Percentiles rank a stretch among this genome's conserved stretches.
Conservation (phyloP, 30 jellyfish, hydroid and myxozoan species). For the Hydractinia echinata region DNA sequence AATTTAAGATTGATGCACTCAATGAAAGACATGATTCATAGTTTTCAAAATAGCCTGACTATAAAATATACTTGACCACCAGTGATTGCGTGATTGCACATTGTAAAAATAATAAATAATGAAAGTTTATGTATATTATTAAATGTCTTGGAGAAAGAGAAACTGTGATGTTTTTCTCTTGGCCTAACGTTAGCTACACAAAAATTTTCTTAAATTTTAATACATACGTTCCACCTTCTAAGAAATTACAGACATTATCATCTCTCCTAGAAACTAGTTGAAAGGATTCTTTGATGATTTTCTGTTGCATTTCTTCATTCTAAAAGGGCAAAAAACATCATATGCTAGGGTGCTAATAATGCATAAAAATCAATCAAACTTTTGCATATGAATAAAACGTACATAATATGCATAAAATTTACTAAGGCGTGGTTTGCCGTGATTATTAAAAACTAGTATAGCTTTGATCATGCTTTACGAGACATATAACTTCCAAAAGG, state of each 20-base stretch:
- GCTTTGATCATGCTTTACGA: conserved; percentile 66
- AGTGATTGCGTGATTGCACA: no score
- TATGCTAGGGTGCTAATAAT: neutral
- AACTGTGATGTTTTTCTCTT: no score
- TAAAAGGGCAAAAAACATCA: conserved; percentile 17
- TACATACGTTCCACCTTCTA: conserved; percentile 86
- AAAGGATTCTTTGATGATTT: conserved; percentile 73
- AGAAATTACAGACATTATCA: conserved; percentile 81
- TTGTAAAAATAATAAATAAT: no score
- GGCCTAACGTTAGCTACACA: no score
- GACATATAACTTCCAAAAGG: neutral
- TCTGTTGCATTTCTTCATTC: conserved; percentile 83
- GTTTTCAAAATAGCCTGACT: no score
- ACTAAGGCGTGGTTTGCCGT: conserved; percentile 90
- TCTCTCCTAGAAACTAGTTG: conserved; percentile 81
- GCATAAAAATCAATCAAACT: neutral
- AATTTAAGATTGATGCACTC: no score
- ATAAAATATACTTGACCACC: no score
- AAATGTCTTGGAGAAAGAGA: no score
- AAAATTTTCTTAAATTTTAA: neutral
- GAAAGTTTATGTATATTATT: no score
- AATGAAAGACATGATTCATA: no score
- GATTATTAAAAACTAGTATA: conserved; percentile 79
- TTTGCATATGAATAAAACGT: conserved; percentile 22
- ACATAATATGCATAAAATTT: conserved; percentile 71